phyloP scores from a whole-genome alignment of 2,888 invertebrate species.

The Dasysyrphus albostriatus region DNA sequence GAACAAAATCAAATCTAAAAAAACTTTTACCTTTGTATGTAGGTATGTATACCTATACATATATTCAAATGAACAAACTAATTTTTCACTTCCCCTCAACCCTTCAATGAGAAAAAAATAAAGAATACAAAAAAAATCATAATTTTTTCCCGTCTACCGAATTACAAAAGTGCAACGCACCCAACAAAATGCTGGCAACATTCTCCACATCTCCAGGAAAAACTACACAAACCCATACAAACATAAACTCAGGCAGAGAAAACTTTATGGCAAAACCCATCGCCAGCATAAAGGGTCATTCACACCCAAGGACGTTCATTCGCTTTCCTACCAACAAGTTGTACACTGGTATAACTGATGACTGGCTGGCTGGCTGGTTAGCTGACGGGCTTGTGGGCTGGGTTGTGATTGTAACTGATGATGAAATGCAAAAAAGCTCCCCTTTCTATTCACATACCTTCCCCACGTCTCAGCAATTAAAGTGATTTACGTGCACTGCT shows the following conservation, averaged over 20 bases:
- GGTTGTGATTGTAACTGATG: constrained; percentile 8
- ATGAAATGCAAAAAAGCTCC: constrained; percentile 61
- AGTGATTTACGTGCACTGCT: constrained; percentile 68
- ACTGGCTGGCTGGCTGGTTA: constrained; percentile 1
- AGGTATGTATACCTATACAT: neutral
- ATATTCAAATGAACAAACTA: constrained; percentile 23
- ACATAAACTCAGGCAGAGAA: constrained; percentile 1
- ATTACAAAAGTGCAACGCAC: constrained; percentile 74
- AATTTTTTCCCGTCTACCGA: constrained; percentile 64
- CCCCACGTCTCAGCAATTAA: constrained; percentile 53
- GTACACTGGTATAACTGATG: constrained; percentile 32
- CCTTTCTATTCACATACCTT: neutral
- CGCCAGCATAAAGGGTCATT: constrained; percentile 72
- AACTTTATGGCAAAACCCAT: constrained; percentile 40
- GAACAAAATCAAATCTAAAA: neutral
- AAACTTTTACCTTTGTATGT: neutral
- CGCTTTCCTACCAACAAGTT: constrained; percentile 76
- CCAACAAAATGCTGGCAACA: constrained; percentile 55
- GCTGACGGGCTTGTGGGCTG: neutral
- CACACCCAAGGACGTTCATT: constrained; percentile 79
- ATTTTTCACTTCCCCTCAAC: constrained; percentile 22
- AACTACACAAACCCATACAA: constrained; percentile 22
- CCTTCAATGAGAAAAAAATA: constrained; percentile 8
- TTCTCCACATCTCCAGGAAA: constrained; percentile 20
- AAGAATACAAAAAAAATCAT: neutral